These are phyloP conservation scores for Mythimna loreyi DNA, from an alignment of 2,888 invertebrate genomes.

Conservation along the genomic window DNA sequence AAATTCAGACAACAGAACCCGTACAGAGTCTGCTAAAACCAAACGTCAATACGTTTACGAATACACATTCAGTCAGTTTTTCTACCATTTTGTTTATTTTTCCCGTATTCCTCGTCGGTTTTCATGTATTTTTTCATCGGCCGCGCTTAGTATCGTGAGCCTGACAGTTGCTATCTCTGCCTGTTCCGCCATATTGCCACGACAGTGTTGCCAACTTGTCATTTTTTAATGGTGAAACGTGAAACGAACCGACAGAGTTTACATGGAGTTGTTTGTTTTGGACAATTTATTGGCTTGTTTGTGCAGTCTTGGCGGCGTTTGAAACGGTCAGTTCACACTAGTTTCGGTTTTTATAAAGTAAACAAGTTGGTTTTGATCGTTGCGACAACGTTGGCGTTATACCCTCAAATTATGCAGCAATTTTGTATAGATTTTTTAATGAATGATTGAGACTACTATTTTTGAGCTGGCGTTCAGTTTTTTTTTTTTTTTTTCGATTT, in stretches of 20 bases:
- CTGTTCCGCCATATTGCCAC: slow-evolving; percentile 66
- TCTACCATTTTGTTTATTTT: slow-evolving; percentile 45
- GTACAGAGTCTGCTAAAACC: slow-evolving; percentile 13
- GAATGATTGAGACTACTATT: too few relatives aligned
- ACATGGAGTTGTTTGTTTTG: slow-evolving; percentile 40
- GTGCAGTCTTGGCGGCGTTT: slow-evolving; percentile 36
- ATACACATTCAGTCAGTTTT: slow-evolving; percentile 22
- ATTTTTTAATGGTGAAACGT: slow-evolving; percentile 51
- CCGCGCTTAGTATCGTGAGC: slow-evolving; percentile 63
- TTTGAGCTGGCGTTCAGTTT: too few relatives aligned
- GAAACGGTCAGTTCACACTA: slow-evolving; percentile 11
- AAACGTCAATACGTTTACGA: slow-evolving; percentile 43
- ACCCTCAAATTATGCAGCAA: too few relatives aligned
- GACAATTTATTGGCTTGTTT: slow-evolving; percentile 56
- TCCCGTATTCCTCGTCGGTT: slow-evolving; percentile 52
- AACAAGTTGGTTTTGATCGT: background rate
- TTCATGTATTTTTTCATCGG: slow-evolving; percentile 60
- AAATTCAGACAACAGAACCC: slow-evolving; percentile 9
- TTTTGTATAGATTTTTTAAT: background rate
- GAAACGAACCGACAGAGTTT: slow-evolving; percentile 40
- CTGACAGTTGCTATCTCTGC: slow-evolving; percentile 73
- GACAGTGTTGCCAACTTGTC: slow-evolving; percentile 64
- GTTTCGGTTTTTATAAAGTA: background rate
- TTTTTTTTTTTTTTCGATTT: too few relatives aligned
- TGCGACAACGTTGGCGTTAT: background rate